phyloP scores from a whole-genome alignment of 2,888 invertebrate species.

The Pseudolycoriella hygida region DNA sequence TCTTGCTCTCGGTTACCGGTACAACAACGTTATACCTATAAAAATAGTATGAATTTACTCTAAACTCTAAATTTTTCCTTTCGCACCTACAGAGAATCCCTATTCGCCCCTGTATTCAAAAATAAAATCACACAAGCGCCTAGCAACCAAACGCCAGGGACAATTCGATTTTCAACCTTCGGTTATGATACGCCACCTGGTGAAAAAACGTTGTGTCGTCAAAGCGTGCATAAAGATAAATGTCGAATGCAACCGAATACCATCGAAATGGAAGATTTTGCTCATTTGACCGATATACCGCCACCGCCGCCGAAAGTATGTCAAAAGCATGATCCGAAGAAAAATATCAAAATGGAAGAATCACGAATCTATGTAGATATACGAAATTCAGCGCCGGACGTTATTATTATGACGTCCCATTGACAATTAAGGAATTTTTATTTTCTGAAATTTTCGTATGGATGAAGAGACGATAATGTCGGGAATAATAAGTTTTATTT shows the following conservation, averaged over 20 bases:
- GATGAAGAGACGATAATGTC: not conserved
- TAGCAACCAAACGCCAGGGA: conserved; percentile 15
- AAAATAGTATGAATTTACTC: no score
- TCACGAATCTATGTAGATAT: conserved; percentile 62
- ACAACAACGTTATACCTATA: no score
- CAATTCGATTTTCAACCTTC: conserved; percentile 26
- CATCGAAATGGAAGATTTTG: conserved; percentile 19
- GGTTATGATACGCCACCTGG: conserved; percentile 21
- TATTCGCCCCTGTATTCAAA: conserved; percentile 22
- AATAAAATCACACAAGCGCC: conserved; percentile 22
- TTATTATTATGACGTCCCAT: conserved; percentile 60
- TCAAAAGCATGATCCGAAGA: conserved; percentile 6
- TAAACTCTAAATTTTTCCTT: no score
- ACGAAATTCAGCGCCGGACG: conserved; percentile 78
- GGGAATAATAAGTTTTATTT: no score
- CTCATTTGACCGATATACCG: conserved; percentile 3
- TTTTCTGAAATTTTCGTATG: not conserved
- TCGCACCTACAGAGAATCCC: conserved; percentile 21
- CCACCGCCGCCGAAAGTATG: not conserved
- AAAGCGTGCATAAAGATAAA: conserved; percentile 11
- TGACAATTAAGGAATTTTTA: conserved; percentile 26
- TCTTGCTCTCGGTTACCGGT: no score
- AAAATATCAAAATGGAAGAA: conserved; percentile 19
- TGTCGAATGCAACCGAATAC: conserved; percentile 13
- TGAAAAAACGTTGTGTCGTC: not conserved